phyloP scores from a whole-genome alignment of 2,113 vertebrate genomes.

The Rhombomys opimus region DNA sequence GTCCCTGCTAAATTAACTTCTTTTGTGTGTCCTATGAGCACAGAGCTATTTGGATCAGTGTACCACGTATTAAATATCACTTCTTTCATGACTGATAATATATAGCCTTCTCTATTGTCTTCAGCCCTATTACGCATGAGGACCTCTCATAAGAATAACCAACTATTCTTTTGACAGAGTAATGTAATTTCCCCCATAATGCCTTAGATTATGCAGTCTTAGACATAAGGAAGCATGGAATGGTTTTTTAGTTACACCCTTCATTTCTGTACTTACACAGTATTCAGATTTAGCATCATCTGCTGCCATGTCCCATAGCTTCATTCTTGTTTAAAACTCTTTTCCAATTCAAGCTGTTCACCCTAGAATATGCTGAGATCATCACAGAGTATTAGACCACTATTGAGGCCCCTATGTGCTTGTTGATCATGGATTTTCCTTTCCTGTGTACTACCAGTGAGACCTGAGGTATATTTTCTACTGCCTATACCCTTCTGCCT shows the following conservation, averaged over 20 bases:
- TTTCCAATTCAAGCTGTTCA: neutral
- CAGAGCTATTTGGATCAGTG: neutral
- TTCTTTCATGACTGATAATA: neutral
- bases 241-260: neutral
- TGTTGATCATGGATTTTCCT: neutral
- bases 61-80: neutral
- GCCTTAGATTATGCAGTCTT: neutral
- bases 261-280: neutral
- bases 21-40: neutral
- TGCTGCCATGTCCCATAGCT: neutral
- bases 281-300: neutral
- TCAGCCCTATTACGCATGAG: neutral
- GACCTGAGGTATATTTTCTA: neutral
- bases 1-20: neutral
- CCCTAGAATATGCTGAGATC: neutral
- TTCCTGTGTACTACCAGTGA: neutral
- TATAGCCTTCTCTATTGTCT: neutral
- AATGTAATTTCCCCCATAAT: neutral
- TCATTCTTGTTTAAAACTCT: neutral
- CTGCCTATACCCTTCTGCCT: neutral
- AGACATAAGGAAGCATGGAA: neutral
- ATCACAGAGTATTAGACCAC: neutral
- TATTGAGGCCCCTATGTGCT: neutral
- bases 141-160: no score
- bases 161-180: neutral